Evolutionary conservation across 1,140 invertebrate species (phyloP).

Genomic region (Ectropis grisescens): DNA sequence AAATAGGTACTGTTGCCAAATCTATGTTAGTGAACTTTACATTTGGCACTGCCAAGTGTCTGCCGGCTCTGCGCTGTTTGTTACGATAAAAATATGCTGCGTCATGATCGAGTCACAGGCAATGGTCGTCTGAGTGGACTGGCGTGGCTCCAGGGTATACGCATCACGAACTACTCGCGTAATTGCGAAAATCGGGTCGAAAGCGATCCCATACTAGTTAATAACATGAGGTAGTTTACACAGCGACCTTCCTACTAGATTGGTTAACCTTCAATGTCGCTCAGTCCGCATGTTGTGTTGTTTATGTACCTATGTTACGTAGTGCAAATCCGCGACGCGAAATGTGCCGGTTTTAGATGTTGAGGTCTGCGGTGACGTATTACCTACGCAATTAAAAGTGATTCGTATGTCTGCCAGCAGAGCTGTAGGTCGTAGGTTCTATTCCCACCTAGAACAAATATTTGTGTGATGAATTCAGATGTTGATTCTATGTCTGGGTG

Average conservation of each 20-base stretch:
- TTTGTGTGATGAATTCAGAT: no score
- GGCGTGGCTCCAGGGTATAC: conserved; percentile 19
- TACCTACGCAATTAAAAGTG: no score
- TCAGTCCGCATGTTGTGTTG: conserved; percentile 3
- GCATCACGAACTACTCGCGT: no score
- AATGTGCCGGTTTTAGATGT: conserved; percentile 7
- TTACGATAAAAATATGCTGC: conserved; percentile 60
- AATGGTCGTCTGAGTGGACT: conserved; percentile 28
- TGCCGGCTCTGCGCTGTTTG: conserved; percentile 43
- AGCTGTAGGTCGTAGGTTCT: no score
- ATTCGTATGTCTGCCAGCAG: no score
- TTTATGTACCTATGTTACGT: no score
- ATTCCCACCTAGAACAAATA: no score
- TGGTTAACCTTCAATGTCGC: conserved; percentile 8
- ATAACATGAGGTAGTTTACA: no score
- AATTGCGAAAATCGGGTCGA: no score
- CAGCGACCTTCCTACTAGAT: conserved; percentile 1
- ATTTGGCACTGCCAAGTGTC: conserved; percentile 49
- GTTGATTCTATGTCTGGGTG: no score
- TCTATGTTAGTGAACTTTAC: conserved; percentile 59
- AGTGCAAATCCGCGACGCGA: conserved; percentile 8
- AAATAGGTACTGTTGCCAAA: conserved; percentile 46
- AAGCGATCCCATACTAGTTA: no score
- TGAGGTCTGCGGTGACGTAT: conserved; percentile 22
- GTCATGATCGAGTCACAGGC: conserved; percentile 52